Evolutionary conservation across 2,888 invertebrate species (phyloP), one percentile per base, ranked within the genome.

Genomic region (Digitonthophagus gazella): DNA sequence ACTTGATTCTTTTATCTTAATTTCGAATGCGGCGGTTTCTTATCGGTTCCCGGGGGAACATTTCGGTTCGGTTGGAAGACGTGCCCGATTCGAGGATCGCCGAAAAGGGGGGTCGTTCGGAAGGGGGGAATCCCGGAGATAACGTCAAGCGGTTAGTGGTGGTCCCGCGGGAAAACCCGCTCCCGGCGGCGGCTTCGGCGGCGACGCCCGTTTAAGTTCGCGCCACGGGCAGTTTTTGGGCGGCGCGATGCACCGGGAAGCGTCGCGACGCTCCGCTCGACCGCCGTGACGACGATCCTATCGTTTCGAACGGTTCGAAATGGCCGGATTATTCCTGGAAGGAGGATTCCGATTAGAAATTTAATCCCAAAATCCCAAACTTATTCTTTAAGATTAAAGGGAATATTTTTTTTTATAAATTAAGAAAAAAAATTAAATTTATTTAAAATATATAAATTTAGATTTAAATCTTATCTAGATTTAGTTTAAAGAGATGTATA

Each of bases 91-190:
- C 61, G 5, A 18, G 61, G 61, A n/a, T 20, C 19, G 15, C n/a
- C n/a, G n/a, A n/a, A n/a, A n/a, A n/a, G n/a, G n/a, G n/a, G n/a
- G n/a, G n/a, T n/a, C n/a, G n/a, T n/a, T n/a, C n/a, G n/a, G n/a
- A 16, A 15, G 58, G 58, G 61, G 61, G 61, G 19, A 20, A 4
- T 20, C 18, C n/a, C 19, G 19, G 18, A n/a, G 61, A 61, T 61
- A 61, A 61, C 61, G 61, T 61, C 61, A 61, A 61, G 61, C 18
- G 61, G 61, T 20, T 61, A 18, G 19, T 61, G 20, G 18, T 61
- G 18, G 61, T 61, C 61, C 20, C 61, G n/a, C 20, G 61, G 61
- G 61, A 20, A 44, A 20, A 18, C 61, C 61, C n/a, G 58, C 11
- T 57, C 15, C 58, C 3, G n/a, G 16, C 61, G n/a, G 57, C n/a